phyloP scores from a whole-genome alignment of 2,888 invertebrate species.

The Thymelicus lineola region DNA sequence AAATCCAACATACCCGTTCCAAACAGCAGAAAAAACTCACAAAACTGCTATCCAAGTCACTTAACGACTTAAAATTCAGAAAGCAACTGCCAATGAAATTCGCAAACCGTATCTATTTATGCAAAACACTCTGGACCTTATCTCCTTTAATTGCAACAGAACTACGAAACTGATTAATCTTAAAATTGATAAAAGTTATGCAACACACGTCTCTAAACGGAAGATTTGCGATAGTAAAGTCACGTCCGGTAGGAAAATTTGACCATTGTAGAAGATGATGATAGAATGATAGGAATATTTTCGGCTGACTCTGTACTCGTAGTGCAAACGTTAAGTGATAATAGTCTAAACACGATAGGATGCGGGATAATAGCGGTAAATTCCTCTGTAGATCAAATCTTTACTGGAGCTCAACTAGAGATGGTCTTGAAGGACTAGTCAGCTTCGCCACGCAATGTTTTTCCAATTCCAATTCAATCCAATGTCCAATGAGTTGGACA shows the following conservation, averaged over 20 bases:
- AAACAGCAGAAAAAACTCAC: background rate
- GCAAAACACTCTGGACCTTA: background rate
- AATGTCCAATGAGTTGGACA: no score
- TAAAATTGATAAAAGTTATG: constrained; percentile 8
- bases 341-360: background rate
- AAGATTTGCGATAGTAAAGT: constrained; percentile 12
- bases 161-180: background rate
- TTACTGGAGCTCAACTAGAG: background rate
- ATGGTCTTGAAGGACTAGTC: no score
- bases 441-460: no score
- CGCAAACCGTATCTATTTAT: constrained; percentile 14
- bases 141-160: constrained; percentile 25
- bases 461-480: no score
- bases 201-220: constrained; percentile 21
- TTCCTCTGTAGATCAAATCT: constrained; percentile 4
- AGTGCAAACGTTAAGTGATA: background rate
- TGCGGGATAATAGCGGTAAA: background rate
- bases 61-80: constrained; percentile 8
- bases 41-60: background rate
- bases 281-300: constrained; percentile 14
- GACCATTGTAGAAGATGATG: background rate
- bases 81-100: background rate
- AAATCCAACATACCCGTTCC: constrained; percentile 2
- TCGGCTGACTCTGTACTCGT: background rate
- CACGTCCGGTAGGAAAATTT: constrained; percentile 34